Evolutionary conservation across 2,888 invertebrate genomes (phyloP).

Genomic region (Rhagophthalmus giganteus): DNA sequence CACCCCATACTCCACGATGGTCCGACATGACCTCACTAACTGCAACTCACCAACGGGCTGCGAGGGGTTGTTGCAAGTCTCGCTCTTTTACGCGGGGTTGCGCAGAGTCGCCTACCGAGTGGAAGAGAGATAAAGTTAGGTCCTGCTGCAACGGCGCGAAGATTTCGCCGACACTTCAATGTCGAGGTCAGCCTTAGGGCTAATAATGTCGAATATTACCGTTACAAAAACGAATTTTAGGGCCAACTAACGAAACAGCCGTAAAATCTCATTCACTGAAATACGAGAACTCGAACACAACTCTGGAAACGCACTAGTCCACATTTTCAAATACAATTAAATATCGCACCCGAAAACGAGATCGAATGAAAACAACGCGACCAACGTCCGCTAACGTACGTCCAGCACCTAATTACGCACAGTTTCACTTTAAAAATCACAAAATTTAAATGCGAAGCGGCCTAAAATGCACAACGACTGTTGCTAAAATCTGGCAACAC

Average conservation of each 20-base stretch:
- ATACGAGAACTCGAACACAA: slow-evolving; percentile 2
- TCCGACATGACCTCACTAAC: slow-evolving; percentile 61
- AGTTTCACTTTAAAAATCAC: slow-evolving; percentile 2
- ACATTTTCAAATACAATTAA: slow-evolving; percentile 18
- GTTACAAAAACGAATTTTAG: slow-evolving; percentile 12
- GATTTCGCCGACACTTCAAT: slow-evolving; percentile 48
- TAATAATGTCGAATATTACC: slow-evolving; percentile 22
- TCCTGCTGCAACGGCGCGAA: slow-evolving; percentile 30
- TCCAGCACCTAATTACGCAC: neutral
- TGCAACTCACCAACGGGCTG: slow-evolving; percentile 32
- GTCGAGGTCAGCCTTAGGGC: slow-evolving; percentile 57
- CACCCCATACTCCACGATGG: slow-evolving; percentile 67
- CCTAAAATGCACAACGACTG: slow-evolving; percentile 41
- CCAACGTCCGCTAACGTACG: too few relatives aligned
- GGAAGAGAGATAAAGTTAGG: slow-evolving; percentile 14
- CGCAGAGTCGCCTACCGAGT: slow-evolving; percentile 51
- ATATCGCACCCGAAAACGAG: neutral
- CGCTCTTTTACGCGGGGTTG: slow-evolving; percentile 34
- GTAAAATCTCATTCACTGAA: too few relatives aligned
- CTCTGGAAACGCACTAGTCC: slow-evolving; percentile 17
- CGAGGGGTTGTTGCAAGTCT: slow-evolving; percentile 27
- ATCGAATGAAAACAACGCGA: neutral
- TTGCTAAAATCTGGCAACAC: slow-evolving; percentile 56
- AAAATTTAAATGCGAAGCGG: slow-evolving; percentile 3
- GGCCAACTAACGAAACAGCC: too few relatives aligned